Base-by-base conservation (phyloP, 1,140 invertebrate genomes). In the Dermatophagoides farinae region DNA sequence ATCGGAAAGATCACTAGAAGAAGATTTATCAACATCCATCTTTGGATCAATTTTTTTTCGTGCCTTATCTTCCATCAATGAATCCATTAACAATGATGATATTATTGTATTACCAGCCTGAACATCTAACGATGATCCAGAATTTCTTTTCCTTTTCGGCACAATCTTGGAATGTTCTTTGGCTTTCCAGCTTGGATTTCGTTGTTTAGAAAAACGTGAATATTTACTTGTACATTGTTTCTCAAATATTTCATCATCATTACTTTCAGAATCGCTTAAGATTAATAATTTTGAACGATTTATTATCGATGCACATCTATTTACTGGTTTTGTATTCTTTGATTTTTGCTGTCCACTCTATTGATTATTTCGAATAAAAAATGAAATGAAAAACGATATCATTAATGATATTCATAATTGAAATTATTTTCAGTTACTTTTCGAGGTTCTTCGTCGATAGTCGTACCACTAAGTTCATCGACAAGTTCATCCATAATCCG, bases 211-310 rank as follows among this genome's bases (percentile, higher is more conserved):
- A 23, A 55, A n/a, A 12, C 53, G 53, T 25, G 47, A 16, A 23
- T 60, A 25, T 40, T 49, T 60, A 11, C 16, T 38, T 11, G 16
- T 8, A 50, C 58, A 18, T 22, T 60, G 47, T 22, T 37, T 49
- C 4, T 47, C 58, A 60, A 46, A 14, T 49, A 37, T 50, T 12
- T 23, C 44, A 22, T 58, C 57, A 47, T 60, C 58, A 37, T 60
- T 44, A 12, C 50, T 40, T 25, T 60, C 58, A 37, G 43, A 49
- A 23, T 60, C 58, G n/a, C 31, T 40, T 41, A 60, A 22, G 6
- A 60, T 60, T 10, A 60, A 41, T 37, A 60, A 41, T 49, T 57
- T 60, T 11, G 58, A 60, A 11, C 58, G 41, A 52, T 47, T 60
- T 11, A 60, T 31, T 11, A 60, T 60, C 14, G 58, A 60, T 18